Conservation (phyloP, 2,888 invertebrate species). For the Cephus pygmeus region DNA sequence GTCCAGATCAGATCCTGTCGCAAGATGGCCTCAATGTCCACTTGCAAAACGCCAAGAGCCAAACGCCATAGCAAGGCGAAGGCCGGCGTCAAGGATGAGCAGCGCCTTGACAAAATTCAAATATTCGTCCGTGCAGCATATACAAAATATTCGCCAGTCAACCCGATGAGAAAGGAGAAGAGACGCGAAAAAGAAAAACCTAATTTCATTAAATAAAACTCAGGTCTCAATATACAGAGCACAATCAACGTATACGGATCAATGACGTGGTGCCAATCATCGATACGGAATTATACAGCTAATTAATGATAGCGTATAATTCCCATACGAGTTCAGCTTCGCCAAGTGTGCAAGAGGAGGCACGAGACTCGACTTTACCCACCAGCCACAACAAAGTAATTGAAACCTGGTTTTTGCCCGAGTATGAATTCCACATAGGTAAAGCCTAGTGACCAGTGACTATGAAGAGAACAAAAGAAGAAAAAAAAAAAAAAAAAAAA, state of each 20-base stretch:
- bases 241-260: neutral
- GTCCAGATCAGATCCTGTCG: neutral
- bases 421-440: neutral
- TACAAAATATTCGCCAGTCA: neutral
- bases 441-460: neutral
- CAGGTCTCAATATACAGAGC: neutral
- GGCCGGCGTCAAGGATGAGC: neutral
- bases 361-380: neutral
- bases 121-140: neutral
- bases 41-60: neutral
- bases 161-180: neutral
- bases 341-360: neutral
- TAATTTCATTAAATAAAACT: neutral
- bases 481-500: neutral
- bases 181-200: neutral
- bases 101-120: neutral
- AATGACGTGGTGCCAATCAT: neutral
- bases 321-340: neutral
- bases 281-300: neutral
- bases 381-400: neutral
- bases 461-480: constrained; percentile 10
- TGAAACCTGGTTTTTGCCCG: neutral
- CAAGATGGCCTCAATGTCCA: neutral
- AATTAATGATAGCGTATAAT: neutral
- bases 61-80: neutral